Evolutionary conservation across 1,140 invertebrate species (phyloP).

Genomic region (Tachypleus tridentatus): DNA sequence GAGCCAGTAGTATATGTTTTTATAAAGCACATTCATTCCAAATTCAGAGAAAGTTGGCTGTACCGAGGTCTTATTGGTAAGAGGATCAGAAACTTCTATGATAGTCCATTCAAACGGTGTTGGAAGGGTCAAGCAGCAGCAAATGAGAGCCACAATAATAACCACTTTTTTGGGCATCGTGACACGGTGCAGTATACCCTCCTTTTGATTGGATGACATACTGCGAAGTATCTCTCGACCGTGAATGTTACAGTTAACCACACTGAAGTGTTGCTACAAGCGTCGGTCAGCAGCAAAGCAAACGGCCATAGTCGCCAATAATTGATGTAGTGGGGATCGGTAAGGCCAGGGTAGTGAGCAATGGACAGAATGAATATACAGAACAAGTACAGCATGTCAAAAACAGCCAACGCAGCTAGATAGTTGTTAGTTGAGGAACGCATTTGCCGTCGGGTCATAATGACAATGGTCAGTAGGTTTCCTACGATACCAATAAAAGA

Average conservation of each 20-base stretch:
- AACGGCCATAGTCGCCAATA: conserved; percentile 43
- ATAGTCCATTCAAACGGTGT: conserved; percentile 50
- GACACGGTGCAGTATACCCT: conserved; percentile 53
- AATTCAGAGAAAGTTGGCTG: conserved; percentile 27
- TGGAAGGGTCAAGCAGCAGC: conserved; percentile 47
- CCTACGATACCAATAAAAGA: conserved; percentile 53
- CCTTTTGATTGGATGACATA: conserved; percentile 59
- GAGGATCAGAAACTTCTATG: conserved; percentile 23
- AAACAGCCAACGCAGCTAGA: conserved; percentile 55
- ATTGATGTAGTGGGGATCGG: conserved; percentile 35
- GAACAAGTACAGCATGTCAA: conserved; percentile 55
- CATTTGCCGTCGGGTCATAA: conserved; percentile 59
- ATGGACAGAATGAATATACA: conserved; percentile 52
- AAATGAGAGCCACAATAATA: conserved; percentile 46
- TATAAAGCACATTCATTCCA: conserved; percentile 43
- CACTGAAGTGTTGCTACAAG: conserved; percentile 53
- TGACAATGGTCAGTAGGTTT: conserved; percentile 56
- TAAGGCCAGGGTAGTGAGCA: conserved; percentile 43
- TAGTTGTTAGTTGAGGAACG: conserved; percentile 59
- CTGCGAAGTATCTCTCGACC: conserved; percentile 60
- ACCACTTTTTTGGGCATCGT: conserved; percentile 42
- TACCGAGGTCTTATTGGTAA: conserved; percentile 17
- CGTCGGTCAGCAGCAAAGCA: conserved; percentile 47
- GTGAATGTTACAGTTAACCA: conserved; percentile 68
- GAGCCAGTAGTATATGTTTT: conserved; percentile 51